These are phyloP conservation scores for Mastomys natalensis DNA, from an alignment of 2,113 vertebrate genomes.

Conservation along the genomic window DNA sequence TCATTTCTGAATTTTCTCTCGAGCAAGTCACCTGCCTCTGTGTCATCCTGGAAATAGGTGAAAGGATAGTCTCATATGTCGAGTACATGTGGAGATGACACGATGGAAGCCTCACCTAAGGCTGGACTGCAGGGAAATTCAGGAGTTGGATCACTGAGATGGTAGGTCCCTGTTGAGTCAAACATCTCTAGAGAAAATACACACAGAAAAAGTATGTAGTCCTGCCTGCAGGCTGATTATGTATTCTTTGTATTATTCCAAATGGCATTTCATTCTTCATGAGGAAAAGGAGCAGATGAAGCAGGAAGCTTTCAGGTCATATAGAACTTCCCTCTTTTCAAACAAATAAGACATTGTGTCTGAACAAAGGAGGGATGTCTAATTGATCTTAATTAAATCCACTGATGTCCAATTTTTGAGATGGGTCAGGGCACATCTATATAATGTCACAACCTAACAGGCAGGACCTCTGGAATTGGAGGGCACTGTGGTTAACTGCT, in stretches of 20 bases:
- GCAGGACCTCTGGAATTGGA: conserved; percentile 1
- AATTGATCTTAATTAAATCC: conserved; percentile 74
- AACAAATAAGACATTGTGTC: conserved; percentile 70
- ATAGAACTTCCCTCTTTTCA: conserved; percentile 64
- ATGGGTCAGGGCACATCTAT: conserved; percentile 73
- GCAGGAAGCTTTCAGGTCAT: conserved; percentile 64
- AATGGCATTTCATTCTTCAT: conserved; percentile 34
- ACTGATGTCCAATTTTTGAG: conserved; percentile 67
- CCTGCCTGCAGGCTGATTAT: neutral
- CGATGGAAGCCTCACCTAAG: neutral
- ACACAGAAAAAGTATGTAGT: neutral
- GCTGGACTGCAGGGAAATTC: neutral
- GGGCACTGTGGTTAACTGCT: neutral
- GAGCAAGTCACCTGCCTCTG: neutral
- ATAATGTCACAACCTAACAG: conserved; percentile 62
- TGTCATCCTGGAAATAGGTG: neutral
- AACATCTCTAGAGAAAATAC: neutral
- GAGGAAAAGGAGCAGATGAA: conserved; percentile 52
- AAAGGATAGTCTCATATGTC: neutral
- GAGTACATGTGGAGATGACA: neutral
- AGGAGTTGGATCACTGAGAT: neutral
- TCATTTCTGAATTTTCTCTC: neutral
- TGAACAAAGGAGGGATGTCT: conserved; percentile 69
- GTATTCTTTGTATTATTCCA: conserved; percentile 55
- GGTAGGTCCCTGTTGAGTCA: neutral